These are phyloP conservation scores for Drosophila punjabiensis DNA, from an alignment of 1,140 invertebrate genomes.

Conservation along the genomic window DNA sequence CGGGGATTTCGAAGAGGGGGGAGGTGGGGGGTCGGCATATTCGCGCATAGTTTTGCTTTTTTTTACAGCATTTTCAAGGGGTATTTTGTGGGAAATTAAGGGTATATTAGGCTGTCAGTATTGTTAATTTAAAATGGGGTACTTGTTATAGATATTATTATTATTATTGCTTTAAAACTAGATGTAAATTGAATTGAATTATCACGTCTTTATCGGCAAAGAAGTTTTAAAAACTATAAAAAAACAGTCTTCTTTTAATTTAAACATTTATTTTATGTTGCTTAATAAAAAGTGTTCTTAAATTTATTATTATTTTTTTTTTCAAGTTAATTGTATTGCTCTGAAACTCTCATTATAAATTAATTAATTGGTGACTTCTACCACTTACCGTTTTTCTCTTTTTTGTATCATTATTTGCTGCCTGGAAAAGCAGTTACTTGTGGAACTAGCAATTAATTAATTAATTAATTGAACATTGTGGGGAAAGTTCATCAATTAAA, in stretches of 20 bases:
- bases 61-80: conserved; percentile 20
- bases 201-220: too few relatives aligned
- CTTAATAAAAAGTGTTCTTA: background rate
- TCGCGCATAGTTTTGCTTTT: conserved; percentile 68
- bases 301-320: background rate
- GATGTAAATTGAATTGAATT: too few relatives aligned
- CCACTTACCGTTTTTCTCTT: background rate
- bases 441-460: conserved; percentile 3
- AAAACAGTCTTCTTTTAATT: background rate
- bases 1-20: background rate
- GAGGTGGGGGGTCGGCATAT: conserved; percentile 27
- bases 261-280: background rate
- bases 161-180: too few relatives aligned
- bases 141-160: too few relatives aligned
- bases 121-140: too few relatives aligned
- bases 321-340: background rate
- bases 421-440: background rate
- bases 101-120: background rate
- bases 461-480: background rate
- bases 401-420: background rate
- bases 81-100: background rate
- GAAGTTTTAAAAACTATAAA: background rate
- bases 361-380: background rate
- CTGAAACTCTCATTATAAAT: conserved; percentile 6
- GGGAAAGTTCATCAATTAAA: background rate